Base-by-base conservation (phyloP, 2,888 invertebrate genomes). In the Plebejus melissa region DNA sequence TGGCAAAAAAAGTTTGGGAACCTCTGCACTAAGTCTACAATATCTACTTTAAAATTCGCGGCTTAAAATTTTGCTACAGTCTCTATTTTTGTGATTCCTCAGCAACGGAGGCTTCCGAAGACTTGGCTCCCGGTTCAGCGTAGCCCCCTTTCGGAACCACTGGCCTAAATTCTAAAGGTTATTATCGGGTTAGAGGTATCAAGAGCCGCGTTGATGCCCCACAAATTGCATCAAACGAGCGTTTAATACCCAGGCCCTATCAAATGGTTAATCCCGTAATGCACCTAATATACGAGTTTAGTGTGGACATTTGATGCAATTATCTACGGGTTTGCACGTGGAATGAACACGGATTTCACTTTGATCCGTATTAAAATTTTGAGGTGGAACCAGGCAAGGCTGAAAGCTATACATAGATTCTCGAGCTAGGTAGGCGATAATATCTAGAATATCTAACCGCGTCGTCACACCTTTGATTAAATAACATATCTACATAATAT, bases 231-330 rank as follows among this genome's bases (percentile, higher is more conserved):
- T 65, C 65, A 36, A 32, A 11, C 32, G 65, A 36, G 13, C 65
- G 65, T 13, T 32, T 65, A 65, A 65, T 65, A 65, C 36, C 32
- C 36, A 32, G 32, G 36, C 36, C 65, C 32, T 32, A 65, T 32
- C 60, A 11, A 60, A 2, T 36, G 65, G 65, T 36, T 65, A 36
- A 65, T 32, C 16, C 32, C 65, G 13, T 32, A 36, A 65, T 65
- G 16, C 16, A 36, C 32, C 65, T 65, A 65, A 65, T 16, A 65
- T 16, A 32, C 16, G 65, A 16, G 65, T 1, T 65, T 65, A 13
- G 65, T 65, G 60, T 22, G 58, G 58, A 22, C 22, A 11, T 28
- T 65, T 65, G 60, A 65, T 65, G 60, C 60, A 11, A 65, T 65
- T 32, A 28, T 65, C 11, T 65, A 9, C 4, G 28, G 28, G 60